These are phyloP conservation scores for Phalacrocorax brasilianus DNA, from an alignment of 2,113 vertebrate genomes.

Conservation along the genomic window DNA sequence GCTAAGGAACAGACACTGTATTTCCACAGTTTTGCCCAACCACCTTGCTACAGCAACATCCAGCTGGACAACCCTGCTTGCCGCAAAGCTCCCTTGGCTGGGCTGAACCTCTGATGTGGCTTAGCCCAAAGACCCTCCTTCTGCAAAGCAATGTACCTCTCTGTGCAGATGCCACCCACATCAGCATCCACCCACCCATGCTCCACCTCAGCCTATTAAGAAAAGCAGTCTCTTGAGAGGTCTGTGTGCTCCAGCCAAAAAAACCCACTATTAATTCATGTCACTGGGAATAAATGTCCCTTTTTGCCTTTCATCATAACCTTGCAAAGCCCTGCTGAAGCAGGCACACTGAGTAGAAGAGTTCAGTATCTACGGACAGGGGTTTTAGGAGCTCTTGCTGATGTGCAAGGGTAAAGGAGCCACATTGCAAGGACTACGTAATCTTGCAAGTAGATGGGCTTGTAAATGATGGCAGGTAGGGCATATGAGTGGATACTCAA, in stretches of 20 bases:
- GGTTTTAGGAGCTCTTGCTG: not conserved
- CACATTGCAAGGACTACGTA: not conserved
- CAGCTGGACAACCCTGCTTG: not conserved
- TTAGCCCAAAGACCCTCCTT: not conserved
- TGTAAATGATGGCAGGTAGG: not conserved
- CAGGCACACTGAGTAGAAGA: not conserved
- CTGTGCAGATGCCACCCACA: not conserved
- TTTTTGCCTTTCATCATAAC: not conserved
- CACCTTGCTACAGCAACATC: not conserved
- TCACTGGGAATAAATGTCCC: not conserved
- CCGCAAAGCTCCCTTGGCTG: not conserved
- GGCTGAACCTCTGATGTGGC: not conserved
- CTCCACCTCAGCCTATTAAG: not conserved
- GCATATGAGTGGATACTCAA: not conserved
- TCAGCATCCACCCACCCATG: not conserved
- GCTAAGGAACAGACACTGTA: not conserved
- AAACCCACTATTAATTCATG: not conserved
- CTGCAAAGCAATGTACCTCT: not conserved
- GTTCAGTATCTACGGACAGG: not conserved
- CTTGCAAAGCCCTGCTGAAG: not conserved
- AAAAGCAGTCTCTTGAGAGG: not conserved
- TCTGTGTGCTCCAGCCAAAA: not conserved
- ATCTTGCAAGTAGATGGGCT: not conserved
- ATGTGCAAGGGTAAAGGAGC: not conserved
- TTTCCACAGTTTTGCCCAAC: not conserved